Evolutionary conservation across 2,797 vertebrate species (phyloP).

Genomic region (Helarctos malayanus): DNA sequence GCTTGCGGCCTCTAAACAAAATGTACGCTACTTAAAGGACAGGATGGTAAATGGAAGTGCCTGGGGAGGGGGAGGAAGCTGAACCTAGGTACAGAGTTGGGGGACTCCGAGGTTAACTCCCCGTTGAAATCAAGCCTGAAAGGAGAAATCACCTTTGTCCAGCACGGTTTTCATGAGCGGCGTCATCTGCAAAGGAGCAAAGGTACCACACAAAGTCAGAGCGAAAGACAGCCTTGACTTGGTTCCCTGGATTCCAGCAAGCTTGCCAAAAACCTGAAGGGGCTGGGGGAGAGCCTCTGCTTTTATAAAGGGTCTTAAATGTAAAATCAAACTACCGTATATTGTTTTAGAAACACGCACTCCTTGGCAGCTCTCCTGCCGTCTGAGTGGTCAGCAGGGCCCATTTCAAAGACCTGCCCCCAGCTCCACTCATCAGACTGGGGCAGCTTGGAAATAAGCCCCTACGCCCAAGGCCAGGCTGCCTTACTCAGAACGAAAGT

Average conservation of each 20-base stretch:
- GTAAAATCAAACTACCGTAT: not conserved
- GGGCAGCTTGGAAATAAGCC: not conserved
- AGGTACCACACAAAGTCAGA: not conserved
- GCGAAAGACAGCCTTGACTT: not conserved
- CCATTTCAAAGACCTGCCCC: not conserved
- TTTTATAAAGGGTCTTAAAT: slow-evolving; percentile 8
- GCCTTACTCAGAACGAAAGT: not conserved
- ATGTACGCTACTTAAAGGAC: slow-evolving; percentile 26
- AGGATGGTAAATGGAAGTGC: not conserved
- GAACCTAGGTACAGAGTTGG: not conserved
- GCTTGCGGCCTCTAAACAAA: slow-evolving; percentile 63
- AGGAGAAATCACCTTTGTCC: slow-evolving; percentile 33
- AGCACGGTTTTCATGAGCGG: not conserved
- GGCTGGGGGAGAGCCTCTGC: not conserved
- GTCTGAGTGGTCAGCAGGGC: not conserved
- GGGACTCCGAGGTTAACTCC: slow-evolving; percentile 73
- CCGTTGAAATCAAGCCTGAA: slow-evolving; percentile 33
- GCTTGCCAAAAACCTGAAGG: not conserved
- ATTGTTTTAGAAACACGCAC: not conserved
- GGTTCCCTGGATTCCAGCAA: slow-evolving; percentile 13
- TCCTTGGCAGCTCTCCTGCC: not conserved
- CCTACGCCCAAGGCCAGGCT: not conserved
- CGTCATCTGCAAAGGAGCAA: not conserved
- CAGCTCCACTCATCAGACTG: not conserved
- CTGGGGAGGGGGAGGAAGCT: not conserved